Percentiles rank a stretch among this genome's conserved stretches.
Conservation (phyloP, 2,113 vertebrate species). For the Spea multiplicata region DNA sequence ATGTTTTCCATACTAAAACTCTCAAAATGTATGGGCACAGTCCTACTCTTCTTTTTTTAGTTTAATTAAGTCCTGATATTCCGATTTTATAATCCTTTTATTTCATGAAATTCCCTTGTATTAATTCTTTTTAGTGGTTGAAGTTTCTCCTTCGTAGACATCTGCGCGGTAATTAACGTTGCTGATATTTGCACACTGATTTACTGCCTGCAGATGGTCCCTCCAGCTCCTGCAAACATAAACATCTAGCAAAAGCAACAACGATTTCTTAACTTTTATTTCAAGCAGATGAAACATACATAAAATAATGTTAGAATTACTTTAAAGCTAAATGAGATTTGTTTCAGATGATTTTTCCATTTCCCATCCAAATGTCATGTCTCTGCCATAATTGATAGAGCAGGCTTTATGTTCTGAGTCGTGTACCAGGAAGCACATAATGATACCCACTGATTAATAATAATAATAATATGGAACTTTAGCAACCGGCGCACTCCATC, state of each 20-base stretch:
- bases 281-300: neutral
- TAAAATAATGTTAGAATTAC: neutral
- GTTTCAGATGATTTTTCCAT: no score
- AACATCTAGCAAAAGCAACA: constrained; percentile 6
- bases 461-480: no score
- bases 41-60: no score
- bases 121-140: neutral
- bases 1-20: no score
- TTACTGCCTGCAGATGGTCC: constrained; percentile 33
- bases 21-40: no score
- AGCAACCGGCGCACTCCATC: no score
- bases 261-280: constrained; percentile 11
- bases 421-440: no score
- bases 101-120: neutral
- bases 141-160: constrained; percentile 15
- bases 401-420: no score
- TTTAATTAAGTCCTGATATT: neutral
- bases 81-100: constrained; percentile 19
- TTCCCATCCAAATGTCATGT: no score
- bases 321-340: no score
- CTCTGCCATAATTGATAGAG: no score
- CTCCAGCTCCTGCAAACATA: neutral
- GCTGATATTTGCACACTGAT: constrained; percentile 32
- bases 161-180: constrained; percentile 19
- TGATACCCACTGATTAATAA: no score